phyloP scores from a whole-genome alignment of 2,888 invertebrate species.

The Diabrotica balteata region DNA sequence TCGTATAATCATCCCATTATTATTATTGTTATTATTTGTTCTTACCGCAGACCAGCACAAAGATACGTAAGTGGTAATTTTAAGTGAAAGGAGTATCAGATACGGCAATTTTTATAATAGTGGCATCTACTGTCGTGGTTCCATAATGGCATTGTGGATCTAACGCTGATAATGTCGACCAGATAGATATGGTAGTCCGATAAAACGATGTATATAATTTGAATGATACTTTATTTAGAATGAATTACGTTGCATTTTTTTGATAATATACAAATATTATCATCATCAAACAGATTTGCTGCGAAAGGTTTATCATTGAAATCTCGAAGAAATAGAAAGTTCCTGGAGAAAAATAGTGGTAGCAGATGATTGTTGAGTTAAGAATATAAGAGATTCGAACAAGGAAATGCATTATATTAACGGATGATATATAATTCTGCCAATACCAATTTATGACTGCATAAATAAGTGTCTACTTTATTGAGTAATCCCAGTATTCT shows the following conservation, averaged over 20 bases:
- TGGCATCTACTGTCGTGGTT: conserved; percentile 19
- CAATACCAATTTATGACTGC: too few relatives aligned
- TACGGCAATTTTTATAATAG: conserved; percentile 23
- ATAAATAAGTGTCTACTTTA: too few relatives aligned
- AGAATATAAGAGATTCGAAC: too few relatives aligned
- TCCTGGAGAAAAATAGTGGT: too few relatives aligned
- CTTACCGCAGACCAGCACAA: conserved; percentile 15
- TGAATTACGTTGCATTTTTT: neutral
- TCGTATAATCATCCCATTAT: conserved; percentile 14
- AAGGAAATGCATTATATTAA: too few relatives aligned
- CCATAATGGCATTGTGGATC: conserved; percentile 14
- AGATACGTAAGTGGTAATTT: conserved; percentile 25
- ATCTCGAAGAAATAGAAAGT: too few relatives aligned
- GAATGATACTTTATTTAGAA: conserved; percentile 3
- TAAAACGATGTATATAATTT: neutral
- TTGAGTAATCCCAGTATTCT: too few relatives aligned
- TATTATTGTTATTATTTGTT: conserved; percentile 28
- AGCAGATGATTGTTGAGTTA: too few relatives aligned
- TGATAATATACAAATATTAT: neutral
- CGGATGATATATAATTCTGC: too few relatives aligned
- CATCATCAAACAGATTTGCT: neutral
- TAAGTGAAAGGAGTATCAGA: conserved; percentile 32
- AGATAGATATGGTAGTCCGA: conserved; percentile 2
- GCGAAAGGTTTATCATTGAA: too few relatives aligned
- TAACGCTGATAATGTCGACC: conserved; percentile 7